These are phyloP conservation scores for Karalla daura DNA, from an alignment of 2,797 vertebrate genomes.

Conservation along the genomic window DNA sequence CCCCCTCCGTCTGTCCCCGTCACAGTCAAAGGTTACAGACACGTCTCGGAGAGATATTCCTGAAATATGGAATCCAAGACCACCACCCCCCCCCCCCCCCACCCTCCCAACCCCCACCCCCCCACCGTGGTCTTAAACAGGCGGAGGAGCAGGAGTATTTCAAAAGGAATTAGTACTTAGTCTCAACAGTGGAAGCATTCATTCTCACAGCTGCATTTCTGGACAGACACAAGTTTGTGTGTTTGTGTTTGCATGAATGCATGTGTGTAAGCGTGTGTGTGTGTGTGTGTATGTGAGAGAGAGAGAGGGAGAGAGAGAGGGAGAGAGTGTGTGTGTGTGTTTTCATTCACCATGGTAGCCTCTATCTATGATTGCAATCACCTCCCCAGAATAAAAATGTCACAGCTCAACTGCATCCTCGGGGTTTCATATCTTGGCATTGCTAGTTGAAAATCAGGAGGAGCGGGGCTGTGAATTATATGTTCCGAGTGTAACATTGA, in stretches of 20 bases:
- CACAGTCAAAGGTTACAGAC: constrained; percentile 16
- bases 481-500: constrained; percentile 45
- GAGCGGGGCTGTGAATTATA: constrained; percentile 42
- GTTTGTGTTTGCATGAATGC: constrained; percentile 35
- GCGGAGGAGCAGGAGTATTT: constrained; percentile 54
- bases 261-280: constrained; percentile 5
- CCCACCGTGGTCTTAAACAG: constrained; percentile 33
- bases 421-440: constrained; percentile 39
- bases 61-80: constrained; percentile 7
- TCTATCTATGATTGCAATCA: constrained; percentile 77
- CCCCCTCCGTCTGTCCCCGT: constrained; percentile 20
- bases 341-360: constrained; percentile 56
- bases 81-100: too few species aligned
- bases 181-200: constrained; percentile 81
- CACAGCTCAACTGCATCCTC: constrained; percentile 51
- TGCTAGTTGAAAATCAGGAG: constrained; percentile 39
- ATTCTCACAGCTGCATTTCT: constrained; percentile 82
- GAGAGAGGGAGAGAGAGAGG: too few species aligned
- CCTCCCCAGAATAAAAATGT: constrained; percentile 73
- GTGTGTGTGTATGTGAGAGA: constrained; percentile 23
- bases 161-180: constrained; percentile 70
- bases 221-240: constrained; percentile 67
- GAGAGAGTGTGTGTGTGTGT: constrained; percentile 39
- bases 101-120: too few species aligned
- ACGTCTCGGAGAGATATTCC: constrained; percentile 8